Conservation (phyloP, 2,888 invertebrate species). For the Laothoe populi region DNA sequence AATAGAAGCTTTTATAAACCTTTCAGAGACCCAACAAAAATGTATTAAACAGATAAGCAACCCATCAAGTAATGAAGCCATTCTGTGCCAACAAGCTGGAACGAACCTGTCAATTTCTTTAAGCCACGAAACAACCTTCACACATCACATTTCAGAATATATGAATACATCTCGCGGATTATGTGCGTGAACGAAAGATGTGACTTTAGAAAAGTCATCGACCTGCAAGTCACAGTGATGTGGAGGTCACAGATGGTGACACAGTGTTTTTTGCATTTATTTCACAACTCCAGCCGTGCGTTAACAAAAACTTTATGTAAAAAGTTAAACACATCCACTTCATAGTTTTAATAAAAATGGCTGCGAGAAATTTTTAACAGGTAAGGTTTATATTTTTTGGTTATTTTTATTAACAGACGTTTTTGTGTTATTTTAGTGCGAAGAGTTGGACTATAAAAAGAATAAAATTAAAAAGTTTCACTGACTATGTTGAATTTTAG, state of each 20-base stretch:
- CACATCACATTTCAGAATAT: slow-evolving; percentile 1
- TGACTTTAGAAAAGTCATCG: slow-evolving; percentile 12
- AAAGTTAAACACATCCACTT: slow-evolving; percentile 21
- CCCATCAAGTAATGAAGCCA: not conserved
- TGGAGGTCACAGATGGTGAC: slow-evolving; percentile 20
- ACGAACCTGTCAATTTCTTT: slow-evolving; percentile 4
- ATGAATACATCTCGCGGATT: slow-evolving; percentile 12
- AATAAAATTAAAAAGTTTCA: not conserved
- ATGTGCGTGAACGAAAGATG: slow-evolving; percentile 4
- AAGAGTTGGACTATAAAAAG: not conserved
- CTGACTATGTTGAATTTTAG: not conserved
- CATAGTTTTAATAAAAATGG: slow-evolving; percentile 19
- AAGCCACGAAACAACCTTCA: not conserved
- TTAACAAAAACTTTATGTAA: slow-evolving; percentile 15
- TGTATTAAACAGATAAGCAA: no score
- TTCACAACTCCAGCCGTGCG: not conserved
- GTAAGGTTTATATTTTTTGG: slow-evolving; percentile 2
- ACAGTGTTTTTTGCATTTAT: slow-evolving; percentile 11
- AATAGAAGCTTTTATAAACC: no score
- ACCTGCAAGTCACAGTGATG: slow-evolving; percentile 6
- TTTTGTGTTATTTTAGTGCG: not conserved
- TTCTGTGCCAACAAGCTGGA: not conserved
- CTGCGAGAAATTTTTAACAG: slow-evolving; percentile 5
- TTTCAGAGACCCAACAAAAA: no score
- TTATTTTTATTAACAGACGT: not conserved